Base-by-base conservation (phyloP, 2,888 invertebrate genomes). In the Andrena praecox region DNA sequence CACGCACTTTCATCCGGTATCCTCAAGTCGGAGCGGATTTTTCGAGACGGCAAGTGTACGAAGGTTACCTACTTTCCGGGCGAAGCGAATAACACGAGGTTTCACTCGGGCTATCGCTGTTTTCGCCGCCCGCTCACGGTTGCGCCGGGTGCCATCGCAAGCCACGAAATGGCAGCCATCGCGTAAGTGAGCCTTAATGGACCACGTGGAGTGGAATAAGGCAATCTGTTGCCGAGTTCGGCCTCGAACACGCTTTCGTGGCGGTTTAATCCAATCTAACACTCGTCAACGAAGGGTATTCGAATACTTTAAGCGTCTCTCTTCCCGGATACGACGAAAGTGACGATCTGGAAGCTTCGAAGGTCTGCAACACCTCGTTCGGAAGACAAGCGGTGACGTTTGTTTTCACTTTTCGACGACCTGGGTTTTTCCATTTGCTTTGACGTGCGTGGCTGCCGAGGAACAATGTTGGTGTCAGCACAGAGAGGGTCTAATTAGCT, bases 11-110 rank as follows among this genome's bases (percentile, higher is more conserved):
- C 84, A 69, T 81, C 69, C 82, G 63, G 52, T 71, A 64, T 50
- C 48, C 62, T 59, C 31, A n/a, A 56, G 76, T 42, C 85, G 85
- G 68, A 72, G 67, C 70, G 79, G 60, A 73, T 78, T 85, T 84
- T 84, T 84, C 81, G 84, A 87, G 80, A 88, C 82, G 79, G 80
- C 80, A 77, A 80, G 75, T 77, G 70, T 81, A 50, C 77, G 85
- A 88, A 88, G 88, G 88, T 86, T 86, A 84, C 86, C 86, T 78
- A 85, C 88, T 88, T 85, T 84, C 77, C 56, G 68, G 48, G 67
- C 69, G 33, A 73, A 48, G 52, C 29, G 73, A 72, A 70, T 64
- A 60, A 76, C 63, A 72, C 67, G 68, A 74, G 66, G 69, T 84
- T 88, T 87, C 87, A 83, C 85, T 85, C 73, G 75, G 31, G 16